phyloP scores from a whole-genome alignment of 2,888 invertebrate species.

The Argyresthia goedartella region DNA sequence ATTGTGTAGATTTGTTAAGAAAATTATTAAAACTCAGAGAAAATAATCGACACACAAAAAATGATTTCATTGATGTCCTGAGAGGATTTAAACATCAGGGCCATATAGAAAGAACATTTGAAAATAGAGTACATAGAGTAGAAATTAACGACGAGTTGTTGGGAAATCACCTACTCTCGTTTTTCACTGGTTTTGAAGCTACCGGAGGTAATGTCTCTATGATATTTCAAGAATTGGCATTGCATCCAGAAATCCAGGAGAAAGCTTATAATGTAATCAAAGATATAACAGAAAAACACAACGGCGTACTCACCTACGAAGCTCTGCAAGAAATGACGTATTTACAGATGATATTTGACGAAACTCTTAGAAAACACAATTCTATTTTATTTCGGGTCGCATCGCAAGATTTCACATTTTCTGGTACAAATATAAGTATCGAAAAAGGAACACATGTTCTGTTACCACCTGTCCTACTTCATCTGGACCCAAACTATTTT shows the following conservation, averaged over 20 bases:
- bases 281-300: slow-evolving; percentile 25
- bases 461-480: slow-evolving; percentile 18
- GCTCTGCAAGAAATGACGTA: slow-evolving; percentile 44
- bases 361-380: slow-evolving; percentile 36
- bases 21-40: not conserved
- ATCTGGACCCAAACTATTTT: slow-evolving; percentile 17
- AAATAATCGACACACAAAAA: slow-evolving; percentile 1
- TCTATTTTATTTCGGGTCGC: slow-evolving; percentile 24
- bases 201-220: slow-evolving; percentile 51
- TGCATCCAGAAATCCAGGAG: slow-evolving; percentile 30
- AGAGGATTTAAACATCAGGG: slow-evolving; percentile 9
- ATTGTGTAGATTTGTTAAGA: not conserved
- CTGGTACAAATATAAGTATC: slow-evolving; percentile 23
- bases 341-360: slow-evolving; percentile 38
- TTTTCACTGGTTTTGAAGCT: slow-evolving; percentile 55
- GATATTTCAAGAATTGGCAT: slow-evolving; percentile 42
- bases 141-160: slow-evolving; percentile 15
- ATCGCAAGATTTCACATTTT: slow-evolving; percentile 23
- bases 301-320: slow-evolving; percentile 32
- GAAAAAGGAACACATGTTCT: slow-evolving; percentile 19
- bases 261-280: slow-evolving; percentile 36
- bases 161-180: slow-evolving; percentile 40
- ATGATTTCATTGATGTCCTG: slow-evolving; percentile 16
- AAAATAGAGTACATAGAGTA: not conserved
- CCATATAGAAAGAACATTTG: not conserved